Conservation (phyloP, 2,888 invertebrate species). For the Enoplolaimus lenunculus region DNA sequence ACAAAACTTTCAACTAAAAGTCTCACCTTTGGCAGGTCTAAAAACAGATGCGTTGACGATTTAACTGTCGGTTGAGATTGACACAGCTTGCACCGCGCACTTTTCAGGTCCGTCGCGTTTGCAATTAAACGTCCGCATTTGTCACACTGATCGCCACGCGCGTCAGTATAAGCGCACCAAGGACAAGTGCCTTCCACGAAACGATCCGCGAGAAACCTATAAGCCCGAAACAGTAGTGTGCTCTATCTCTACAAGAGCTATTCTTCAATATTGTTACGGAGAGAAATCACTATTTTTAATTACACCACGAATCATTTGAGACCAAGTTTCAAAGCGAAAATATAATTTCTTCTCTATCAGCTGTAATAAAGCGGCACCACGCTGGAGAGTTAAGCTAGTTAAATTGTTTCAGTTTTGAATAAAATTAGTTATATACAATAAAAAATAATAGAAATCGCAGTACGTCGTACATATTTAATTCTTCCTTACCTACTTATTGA, state of each 20-base stretch:
- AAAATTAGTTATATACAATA: too few relatives aligned
- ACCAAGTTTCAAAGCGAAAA: too few relatives aligned
- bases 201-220: slow-evolving; percentile 49
- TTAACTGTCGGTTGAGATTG: slow-evolving; percentile 47
- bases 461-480: too few relatives aligned
- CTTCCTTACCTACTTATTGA: too few relatives aligned
- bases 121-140: slow-evolving; percentile 88
- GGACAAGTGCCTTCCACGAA: slow-evolving; percentile 96
- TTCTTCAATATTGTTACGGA: too few relatives aligned
- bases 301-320: too few relatives aligned
- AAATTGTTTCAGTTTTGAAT: too few relatives aligned
- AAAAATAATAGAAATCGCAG: too few relatives aligned
- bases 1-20: background rate
- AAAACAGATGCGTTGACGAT: slow-evolving; percentile 70
- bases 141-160: slow-evolving; percentile 96
- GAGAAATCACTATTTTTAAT: too few relatives aligned
- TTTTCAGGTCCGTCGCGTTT: slow-evolving; percentile 61
- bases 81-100: slow-evolving; percentile 77
- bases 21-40: slow-evolving; percentile 70
- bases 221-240: slow-evolving; percentile 2
- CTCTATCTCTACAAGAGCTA: background rate
- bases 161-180: slow-evolving; percentile 74
- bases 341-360: too few relatives aligned
- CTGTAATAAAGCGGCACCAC: too few relatives aligned
- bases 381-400: too few relatives aligned